Evolutionary conservation across 2,888 invertebrate genomes (phyloP).

Genomic region (Zhengitettix transpicula): DNA sequence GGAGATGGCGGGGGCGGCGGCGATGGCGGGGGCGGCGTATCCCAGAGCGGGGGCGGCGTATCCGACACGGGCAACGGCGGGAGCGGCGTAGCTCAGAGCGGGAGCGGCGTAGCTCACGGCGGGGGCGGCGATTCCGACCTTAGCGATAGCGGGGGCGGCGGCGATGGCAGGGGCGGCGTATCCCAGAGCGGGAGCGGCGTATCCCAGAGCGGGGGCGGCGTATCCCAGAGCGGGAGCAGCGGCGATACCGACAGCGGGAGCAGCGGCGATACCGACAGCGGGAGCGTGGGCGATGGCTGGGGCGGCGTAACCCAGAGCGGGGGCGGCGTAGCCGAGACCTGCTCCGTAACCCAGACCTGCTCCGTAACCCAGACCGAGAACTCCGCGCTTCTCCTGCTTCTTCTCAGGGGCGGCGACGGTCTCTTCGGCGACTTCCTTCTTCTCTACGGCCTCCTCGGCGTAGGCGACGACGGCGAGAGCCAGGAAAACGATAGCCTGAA

Average conservation of each 20-base stretch:
- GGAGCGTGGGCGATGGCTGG: not conserved
- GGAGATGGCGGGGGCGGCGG: not conserved
- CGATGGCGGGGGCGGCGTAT: not conserved
- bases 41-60: not conserved
- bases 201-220: not conserved
- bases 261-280: not conserved
- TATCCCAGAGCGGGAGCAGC: not conserved
- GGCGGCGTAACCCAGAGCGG: not conserved
- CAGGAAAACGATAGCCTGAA: not conserved
- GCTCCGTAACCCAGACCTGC: not conserved
- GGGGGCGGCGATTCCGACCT: not conserved
- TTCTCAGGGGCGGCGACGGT: not conserved
- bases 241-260: not conserved
- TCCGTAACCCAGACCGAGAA: not conserved
- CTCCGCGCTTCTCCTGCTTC: not conserved
- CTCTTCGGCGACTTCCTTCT: no score
- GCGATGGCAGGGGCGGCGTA: not conserved
- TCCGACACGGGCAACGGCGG: not conserved
- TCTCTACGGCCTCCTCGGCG: not conserved
- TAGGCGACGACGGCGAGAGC: not conserved
- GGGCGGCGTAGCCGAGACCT: no score
- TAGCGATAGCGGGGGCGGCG: no score
- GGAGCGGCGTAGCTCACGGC: not conserved
- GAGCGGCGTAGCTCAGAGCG: no score
- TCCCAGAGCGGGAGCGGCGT: not conserved